Evolutionary conservation across 2,888 invertebrate species (phyloP).

Genomic region (Osedax fenrisi): DNA sequence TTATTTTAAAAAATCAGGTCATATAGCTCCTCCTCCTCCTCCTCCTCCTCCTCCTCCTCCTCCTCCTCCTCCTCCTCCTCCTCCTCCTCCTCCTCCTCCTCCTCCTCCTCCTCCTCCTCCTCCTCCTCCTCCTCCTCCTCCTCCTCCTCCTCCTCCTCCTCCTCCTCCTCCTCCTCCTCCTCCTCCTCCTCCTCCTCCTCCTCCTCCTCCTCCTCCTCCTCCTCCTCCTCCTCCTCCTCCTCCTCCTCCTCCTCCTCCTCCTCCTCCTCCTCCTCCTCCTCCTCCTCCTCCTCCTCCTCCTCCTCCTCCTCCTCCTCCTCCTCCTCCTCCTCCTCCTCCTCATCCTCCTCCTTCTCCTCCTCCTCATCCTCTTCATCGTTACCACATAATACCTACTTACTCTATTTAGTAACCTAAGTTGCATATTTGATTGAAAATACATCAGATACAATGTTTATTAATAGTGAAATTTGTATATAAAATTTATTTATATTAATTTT

Average conservation of each 20-base stretch:
- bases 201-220: not conserved
- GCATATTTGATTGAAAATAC: no score
- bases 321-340: no score
- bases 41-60: constrained; percentile 2
- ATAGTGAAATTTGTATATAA: no score
- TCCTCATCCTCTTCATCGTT: no score
- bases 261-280: constrained; percentile 3
- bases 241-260: constrained; percentile 13
- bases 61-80: constrained; percentile 47
- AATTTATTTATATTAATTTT: no score
- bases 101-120: constrained; percentile 74
- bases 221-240: not conserved
- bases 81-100: constrained; percentile 59
- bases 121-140: constrained; percentile 93
- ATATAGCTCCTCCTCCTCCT: constrained; percentile 2
- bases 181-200: not conserved
- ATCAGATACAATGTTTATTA: no score
- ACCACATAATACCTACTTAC: no score
- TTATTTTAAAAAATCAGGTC: no score
- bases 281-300: constrained; percentile 1
- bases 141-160: constrained; percentile 93
- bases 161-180: constrained; percentile 45
- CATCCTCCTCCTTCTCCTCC: no score
- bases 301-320: constrained; percentile 20
- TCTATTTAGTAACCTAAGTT: no score